Evolutionary conservation across 2,113 vertebrate species (phyloP).

Genomic region (Hypocryptadius cinnamomeus): DNA sequence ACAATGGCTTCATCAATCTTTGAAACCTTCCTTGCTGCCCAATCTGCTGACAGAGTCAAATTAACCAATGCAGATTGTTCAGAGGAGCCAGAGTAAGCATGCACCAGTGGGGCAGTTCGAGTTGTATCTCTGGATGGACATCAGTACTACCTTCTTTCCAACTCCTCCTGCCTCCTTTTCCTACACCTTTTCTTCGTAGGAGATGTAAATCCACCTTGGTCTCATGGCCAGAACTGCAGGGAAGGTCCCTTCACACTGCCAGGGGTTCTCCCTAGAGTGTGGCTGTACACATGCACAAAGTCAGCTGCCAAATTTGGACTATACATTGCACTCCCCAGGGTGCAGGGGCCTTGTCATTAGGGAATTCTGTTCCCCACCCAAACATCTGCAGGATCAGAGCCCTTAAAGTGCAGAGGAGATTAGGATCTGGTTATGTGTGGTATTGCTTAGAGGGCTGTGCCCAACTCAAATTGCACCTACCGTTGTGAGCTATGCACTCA

Average conservation of each 20-base stretch:
- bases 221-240: neutral
- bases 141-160: neutral
- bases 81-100: neutral
- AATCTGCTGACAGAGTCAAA: neutral
- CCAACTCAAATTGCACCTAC: neutral
- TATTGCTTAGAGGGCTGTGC: slow-evolving; percentile 6
- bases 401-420: neutral
- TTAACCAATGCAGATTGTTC: neutral
- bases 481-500: neutral
- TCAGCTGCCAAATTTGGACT: neutral
- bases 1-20: neutral
- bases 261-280: neutral
- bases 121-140: neutral
- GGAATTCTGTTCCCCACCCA: neutral
- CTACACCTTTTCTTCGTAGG: neutral
- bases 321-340: neutral
- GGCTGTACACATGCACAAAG: neutral
- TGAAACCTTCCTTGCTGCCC: neutral
- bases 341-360: neutral
- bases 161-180: neutral
- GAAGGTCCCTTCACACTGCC: neutral
- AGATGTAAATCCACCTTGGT: neutral
- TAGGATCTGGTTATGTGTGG: slow-evolving; percentile 38
- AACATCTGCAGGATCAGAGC: neutral
- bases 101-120: rapidly evolving